Base-by-base conservation (phyloP, 1,140 invertebrate genomes). In the Belonocnema kinseyi region DNA sequence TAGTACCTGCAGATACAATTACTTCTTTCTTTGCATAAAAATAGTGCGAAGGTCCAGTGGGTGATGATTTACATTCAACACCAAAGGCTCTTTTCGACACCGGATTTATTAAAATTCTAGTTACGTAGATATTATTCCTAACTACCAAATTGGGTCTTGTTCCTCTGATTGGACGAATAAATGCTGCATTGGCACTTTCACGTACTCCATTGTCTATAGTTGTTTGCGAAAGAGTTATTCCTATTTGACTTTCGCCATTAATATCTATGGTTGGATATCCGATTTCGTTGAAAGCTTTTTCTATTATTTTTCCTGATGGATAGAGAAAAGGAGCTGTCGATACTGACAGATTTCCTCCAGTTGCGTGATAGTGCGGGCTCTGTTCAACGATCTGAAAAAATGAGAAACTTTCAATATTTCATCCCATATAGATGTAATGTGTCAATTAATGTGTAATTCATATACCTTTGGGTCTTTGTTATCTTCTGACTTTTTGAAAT, bases 11-110 rank as follows among this genome's bases (percentile, higher is more conserved):
- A 2, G 21, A 26, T 26, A 26, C 21, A 26, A 26, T 26, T 26
- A 26, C 21, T 26, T 26, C 21, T 26, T 26, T 26, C 3, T 3
- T 26, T 26, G 21, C 7, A 88, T 78, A 7, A 92, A 92, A 12
- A 54, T 19, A 26, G 11, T 26, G 19, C 3, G 0, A n/a, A n/a
- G 21, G 19, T 0, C 16, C 21, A 10, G 46, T 50, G 5, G 19
- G 50, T 73, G 5, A 19, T 5, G 12, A 14, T 21, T 3, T n/a
- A 52, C 77, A 80, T 21, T 80, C 66, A 6, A 80, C 56, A 1
- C 76, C 75, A 8, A 16, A 19, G 0, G 79, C 73, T n/a, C 19
- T 50, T 21, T 77, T 77, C 26, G 66, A 50, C 33, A 26, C 17
- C 2, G 21, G 12, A 17, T 77, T 50, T 13, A 80, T 80, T 0